Evolutionary conservation across 2,888 invertebrate species (phyloP), one percentile per base, ranked within the genome.

Genomic region (Atethmia centrago): DNA sequence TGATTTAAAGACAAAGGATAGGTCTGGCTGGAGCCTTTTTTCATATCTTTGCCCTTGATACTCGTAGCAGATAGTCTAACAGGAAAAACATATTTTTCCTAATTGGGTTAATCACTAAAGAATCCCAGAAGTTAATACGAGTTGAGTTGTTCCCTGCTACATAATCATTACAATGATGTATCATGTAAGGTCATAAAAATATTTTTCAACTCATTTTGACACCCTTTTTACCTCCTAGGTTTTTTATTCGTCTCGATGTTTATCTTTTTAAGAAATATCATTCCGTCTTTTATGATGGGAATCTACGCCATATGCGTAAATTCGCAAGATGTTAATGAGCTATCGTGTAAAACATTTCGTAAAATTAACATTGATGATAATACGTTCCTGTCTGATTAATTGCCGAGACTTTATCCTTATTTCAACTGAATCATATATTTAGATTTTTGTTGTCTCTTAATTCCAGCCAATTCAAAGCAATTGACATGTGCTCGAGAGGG

Each of bases 391-490:
- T 40, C 53, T 72, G 25, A 74, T 61, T 77, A 71, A 65, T 69
- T 64, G 69, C n/a, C 25, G 77, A 77, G 78, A 79, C 82, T 86
- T 92, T 93, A 91, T 93, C 92, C 93, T 93, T 91, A 89, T 92
- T 87, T 84, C 84, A 90, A 89, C 91, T 91, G 86, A 70, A 80
- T 75, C 71, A 69, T 74, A 83, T 84, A 71, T 85, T 85, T 85
- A 79, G 82, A 72, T 85, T n/a, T 88, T 88, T 88, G 85, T 88
- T 84, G 88, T 84, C 89, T 88, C 90, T 91, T 93, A 93, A 95
- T 94, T 95, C 87, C 90, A 92, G 86, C 88, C 93, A 95, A 95
- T 95, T 95, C 89, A 94, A n/a, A 91, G 88, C 94, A 96, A 95
- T 96, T 95, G 94, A 93, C 90, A n/a, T n/a, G 85, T 85, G 66